Evolutionary conservation across 2,113 vertebrate genomes (phyloP), one percentile per base, ranked within the genome.

Genomic region (Neolamprologus brichardi): DNA sequence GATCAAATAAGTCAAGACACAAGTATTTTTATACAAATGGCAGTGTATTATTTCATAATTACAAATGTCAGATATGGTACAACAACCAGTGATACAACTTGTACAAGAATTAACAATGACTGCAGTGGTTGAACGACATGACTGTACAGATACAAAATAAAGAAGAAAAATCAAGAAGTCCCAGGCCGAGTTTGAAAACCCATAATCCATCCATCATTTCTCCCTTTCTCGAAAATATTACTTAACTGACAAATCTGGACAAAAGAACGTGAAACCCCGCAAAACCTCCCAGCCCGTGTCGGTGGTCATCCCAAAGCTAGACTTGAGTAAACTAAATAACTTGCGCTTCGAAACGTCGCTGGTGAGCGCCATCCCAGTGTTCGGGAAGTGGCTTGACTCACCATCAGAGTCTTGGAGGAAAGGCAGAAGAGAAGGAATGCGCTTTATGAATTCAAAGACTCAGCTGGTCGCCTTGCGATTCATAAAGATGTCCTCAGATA

Each of bases 31-130:
- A 95, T 96, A 96, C 92, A 96, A 86, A 94, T 77, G 90, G 96
- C 96, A 97, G 96, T 97, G 96, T 97, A 96, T 97, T 95, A 94
- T 97, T 97, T 97, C 95, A 97, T 97, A 96, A 96, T 96, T 97
- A 96, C 95, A 96, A 97, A 97, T 96, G 95, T 95, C 93, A 93
- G 94, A 94, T 96, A 95, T 96, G 96, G 88, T 96, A 96, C 96
- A 96, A 97, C 92, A 96, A 95, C 96, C 96, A 96, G 96, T 96
- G 95, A 97, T 96, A 96, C 91, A 96, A 95, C 95, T 97, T 96
- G 93, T 95, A 96, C 91, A 96, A 95, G 88, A 96, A 95, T 96
- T 95, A 94, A 96, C 96, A 97, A 93, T 96, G 94, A 96, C 95
- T 96, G 95, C 95, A 97, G 96, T 96, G 96, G 95, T 97, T 96